Evolutionary conservation across 2,888 invertebrate genomes (phyloP).

Genomic region (Halictus ligatus): DNA sequence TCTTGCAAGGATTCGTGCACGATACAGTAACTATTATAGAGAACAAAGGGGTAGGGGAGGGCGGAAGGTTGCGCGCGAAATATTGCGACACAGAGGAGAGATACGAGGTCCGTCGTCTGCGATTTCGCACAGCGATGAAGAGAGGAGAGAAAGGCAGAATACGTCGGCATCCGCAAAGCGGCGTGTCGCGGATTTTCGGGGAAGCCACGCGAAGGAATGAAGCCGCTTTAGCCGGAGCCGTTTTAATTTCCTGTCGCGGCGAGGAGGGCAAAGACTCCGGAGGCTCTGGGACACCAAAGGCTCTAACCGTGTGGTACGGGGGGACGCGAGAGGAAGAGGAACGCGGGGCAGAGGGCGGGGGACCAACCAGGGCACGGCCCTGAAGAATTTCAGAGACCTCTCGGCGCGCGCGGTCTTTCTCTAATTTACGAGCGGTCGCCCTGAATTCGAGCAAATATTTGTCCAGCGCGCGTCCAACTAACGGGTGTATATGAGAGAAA

Average conservation of each 20-base stretch:
- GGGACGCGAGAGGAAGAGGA: constrained; percentile 1
- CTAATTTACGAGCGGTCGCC: constrained; percentile 70
- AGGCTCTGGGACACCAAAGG: constrained; percentile 33
- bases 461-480: constrained; percentile 73
- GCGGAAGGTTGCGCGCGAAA: neutral
- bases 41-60: too few species aligned
- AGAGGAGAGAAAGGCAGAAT: neutral
- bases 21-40: neutral
- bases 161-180: constrained; percentile 4
- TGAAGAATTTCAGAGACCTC: constrained; percentile 66
- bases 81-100: neutral
- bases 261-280: constrained; percentile 53
- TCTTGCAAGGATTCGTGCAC: neutral
- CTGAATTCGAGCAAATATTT: constrained; percentile 78
- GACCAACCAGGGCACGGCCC: constrained; percentile 41
- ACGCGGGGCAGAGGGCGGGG: neutral
- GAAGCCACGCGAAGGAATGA: constrained; percentile 21
- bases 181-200: constrained; percentile 26
- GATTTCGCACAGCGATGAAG: neutral
- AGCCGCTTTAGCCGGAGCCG: constrained; percentile 40
- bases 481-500: constrained; percentile 66
- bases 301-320: constrained; percentile 42
- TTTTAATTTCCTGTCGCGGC: constrained; percentile 62
- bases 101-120: neutral
- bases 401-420: constrained; percentile 56